A percentile compares a stretch with the other conserved stretches of the same genome.
Conservation (phyloP, 92 coral and sea anemone genomes). For the Pocillopora grandis region DNA sequence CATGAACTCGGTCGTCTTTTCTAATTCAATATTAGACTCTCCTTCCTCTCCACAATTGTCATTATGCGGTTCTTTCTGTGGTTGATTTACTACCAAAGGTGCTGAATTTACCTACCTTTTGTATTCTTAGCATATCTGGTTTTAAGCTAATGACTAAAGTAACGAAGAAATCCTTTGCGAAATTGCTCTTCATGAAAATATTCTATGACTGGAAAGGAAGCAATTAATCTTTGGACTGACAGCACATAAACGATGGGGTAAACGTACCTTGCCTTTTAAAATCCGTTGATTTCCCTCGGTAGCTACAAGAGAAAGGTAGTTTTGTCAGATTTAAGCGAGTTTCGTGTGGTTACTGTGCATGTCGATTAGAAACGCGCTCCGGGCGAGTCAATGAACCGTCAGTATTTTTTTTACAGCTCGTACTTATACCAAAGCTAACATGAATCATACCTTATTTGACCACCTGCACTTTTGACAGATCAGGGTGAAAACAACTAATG, state of each 20-base stretch:
- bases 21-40: not conserved
- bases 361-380: not conserved
- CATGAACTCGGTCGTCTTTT: not conserved
- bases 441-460: not conserved
- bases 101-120: too few species aligned
- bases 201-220: not conserved
- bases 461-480: conserved; percentile 41
- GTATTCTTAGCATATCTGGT: too few species aligned
- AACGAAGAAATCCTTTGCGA: too few species aligned
- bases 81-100: too few species aligned
- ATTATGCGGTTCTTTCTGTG: too few species aligned
- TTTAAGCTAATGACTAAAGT: too few species aligned
- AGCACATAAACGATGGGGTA: not conserved
- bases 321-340: not conserved
- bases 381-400: not conserved
- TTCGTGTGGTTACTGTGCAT: not conserved
- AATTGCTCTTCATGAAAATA: too few species aligned
- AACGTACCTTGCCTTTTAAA: not conserved
- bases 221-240: not conserved
- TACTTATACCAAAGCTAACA: not conserved
- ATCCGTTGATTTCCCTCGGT: not conserved
- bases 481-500: conserved; percentile 8
- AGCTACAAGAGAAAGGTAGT: not conserved
- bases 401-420: not conserved
- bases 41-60: not conserved